Base-by-base conservation (phyloP, 2,888 invertebrate species). In the Cenopis cana region DNA sequence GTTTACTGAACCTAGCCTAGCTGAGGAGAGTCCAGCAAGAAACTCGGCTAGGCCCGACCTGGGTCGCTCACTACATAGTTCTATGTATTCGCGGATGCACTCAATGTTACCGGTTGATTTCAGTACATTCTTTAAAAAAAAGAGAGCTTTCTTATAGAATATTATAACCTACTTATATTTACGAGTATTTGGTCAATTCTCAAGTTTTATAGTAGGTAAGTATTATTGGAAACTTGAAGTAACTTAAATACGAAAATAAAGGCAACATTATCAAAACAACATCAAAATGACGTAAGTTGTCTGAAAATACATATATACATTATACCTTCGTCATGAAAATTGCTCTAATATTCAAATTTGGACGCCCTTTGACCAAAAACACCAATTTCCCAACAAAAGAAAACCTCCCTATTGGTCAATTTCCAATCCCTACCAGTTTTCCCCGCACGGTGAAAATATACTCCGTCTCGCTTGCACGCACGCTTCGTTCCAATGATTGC, bases 341-440 rank as follows among this genome's bases (percentile, higher is more conserved):
- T 36, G 57, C 71, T 72, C 66, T 68, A 70, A 70, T 82, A 82
- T 81, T 79, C 76, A 83, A 83, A 83, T 82, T 78, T 77, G 68
- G 59, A 67, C 66, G 73, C 76, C 74, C 81, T 81, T 76, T 70
- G 60, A 62, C 69, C 74, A 69, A 76, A 61, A 70, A 68, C 54
- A 56, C 70, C 56, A 72, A 71, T 73, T 74, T 71, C 73, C 72
- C 14, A 62, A 74, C 69, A 74, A 75, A 75, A 75, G 74, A 75
- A 75, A 76, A 69, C 70, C 74, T 68, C 78, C 78, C 76, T 46
- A 91, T 91, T 90, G 91, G 91, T 82, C 80, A 81, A 79, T 49
- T 80, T 78, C 79, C 79, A 78, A 69, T 75, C 79, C 75, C 78
- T 73, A 84, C 76, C 86, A 80, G 83, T 87, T 88, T 87, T 81